These are phyloP conservation scores for Aromia moschata DNA, from an alignment of 2,888 invertebrate species.

Conservation along the genomic window DNA sequence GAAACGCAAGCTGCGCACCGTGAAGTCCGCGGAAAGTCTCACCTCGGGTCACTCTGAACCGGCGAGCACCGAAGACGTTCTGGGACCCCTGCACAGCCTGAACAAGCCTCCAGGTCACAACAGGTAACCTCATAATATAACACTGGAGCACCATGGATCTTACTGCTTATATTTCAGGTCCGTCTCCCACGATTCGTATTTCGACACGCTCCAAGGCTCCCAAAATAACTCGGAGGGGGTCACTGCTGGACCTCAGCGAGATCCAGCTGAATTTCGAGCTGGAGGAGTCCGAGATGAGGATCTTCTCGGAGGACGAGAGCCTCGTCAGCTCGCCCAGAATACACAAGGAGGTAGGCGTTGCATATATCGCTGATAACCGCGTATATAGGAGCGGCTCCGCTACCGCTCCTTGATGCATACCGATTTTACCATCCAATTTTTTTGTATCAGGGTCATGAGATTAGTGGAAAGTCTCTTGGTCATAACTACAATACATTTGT, in stretches of 20 bases:
- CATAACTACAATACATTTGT: too few relatives aligned
- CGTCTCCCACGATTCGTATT: conserved; percentile 93
- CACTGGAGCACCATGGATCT: neutral
- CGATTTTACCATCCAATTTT: too few relatives aligned
- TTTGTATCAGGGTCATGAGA: too few relatives aligned
- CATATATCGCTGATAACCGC: too few relatives aligned
- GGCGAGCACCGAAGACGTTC: conserved; percentile 57
- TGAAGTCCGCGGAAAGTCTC: conserved; percentile 77
- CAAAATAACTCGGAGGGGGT: conserved; percentile 62
- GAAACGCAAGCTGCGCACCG: conserved; percentile 68
- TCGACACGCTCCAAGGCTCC: conserved; percentile 77
- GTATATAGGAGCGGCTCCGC: too few relatives aligned
- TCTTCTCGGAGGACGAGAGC: conserved; percentile 89
- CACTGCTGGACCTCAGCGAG: conserved; percentile 78
- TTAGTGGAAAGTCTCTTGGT: too few relatives aligned
- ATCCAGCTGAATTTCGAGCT: conserved; percentile 84
- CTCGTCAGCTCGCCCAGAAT: conserved; percentile 69
- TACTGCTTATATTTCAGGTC: conserved; percentile 65
- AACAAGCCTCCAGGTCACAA: conserved; percentile 66
- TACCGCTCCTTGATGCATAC: too few relatives aligned
- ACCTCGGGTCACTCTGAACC: conserved; percentile 63
- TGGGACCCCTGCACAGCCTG: conserved; percentile 63
- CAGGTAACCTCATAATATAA: conserved; percentile 53
- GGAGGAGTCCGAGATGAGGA: conserved; percentile 85
- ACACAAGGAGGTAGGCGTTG: conserved; percentile 62